Evolutionary conservation across 2,888 invertebrate species (phyloP), one percentile per base, ranked within the genome.

Genomic region (Orchestes rusci): DNA sequence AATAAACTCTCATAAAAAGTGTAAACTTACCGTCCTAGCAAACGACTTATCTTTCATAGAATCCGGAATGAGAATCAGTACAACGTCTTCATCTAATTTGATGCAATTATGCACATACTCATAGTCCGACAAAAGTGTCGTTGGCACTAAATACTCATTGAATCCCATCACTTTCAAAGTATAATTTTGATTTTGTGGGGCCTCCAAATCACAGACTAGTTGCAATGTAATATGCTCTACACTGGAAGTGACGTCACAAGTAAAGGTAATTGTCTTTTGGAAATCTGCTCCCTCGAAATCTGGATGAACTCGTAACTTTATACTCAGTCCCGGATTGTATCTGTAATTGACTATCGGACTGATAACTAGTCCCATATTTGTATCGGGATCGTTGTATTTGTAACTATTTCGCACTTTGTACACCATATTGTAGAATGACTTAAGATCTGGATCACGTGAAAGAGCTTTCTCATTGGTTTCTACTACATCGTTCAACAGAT

Each of bases 61-160:
- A 55, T 84, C 84, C 29, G 79, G 75, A 48, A 78, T 76, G 2
- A 83, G 64, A 38, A 76, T 80, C 48, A 88, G 65, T 27, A 77
- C 72, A 2, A 93, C 86, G 67, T 94, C 94, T 62, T 84, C 82
- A 64, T 95, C 94, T 59, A 94, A 69, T 61, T 95, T 93, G 45
- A 94, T 84, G 65, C 95, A 94, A 59, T 85, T 84, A 59, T 95
- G 91, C 42, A 95, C 84, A 64, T 94, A 94, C 65, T 92, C 91
- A 66, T 94, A 89, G 64, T 93, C 91, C 49, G 85, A 83, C 20
- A 96, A 75, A 8, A 79, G 77, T 23, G 89, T 87, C 39, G 88
- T 84, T 10, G 87, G 81, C 0, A 84, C 82, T 23, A 96, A 69
- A 71, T 93, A 96, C 69, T 95, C 95, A 39, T 86, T 80, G 45